Percentiles rank a stretch among this genome's conserved stretches.
Conservation (phyloP, 2,888 invertebrate genomes). For the Saturnia pavonia region DNA sequence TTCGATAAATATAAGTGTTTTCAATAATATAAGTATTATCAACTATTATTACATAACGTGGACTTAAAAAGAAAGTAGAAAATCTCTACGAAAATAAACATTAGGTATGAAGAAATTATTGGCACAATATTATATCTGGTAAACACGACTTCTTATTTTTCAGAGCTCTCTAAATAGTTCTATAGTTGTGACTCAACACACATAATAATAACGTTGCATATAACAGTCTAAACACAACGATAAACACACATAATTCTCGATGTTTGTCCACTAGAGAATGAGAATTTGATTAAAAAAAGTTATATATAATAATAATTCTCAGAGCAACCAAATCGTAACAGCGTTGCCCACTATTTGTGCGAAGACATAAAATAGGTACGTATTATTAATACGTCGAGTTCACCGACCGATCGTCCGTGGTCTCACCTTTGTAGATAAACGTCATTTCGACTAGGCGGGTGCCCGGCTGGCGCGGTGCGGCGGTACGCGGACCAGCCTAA, state of each 20-base stretch:
- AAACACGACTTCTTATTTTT: neutral
- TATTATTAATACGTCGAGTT: constrained; percentile 61
- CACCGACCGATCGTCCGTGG: constrained; percentile 72
- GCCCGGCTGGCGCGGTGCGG: constrained; percentile 25
- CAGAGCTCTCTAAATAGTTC: neutral
- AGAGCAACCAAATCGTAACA: constrained; percentile 46
- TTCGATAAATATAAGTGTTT: neutral
- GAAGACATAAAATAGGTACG: constrained; percentile 57
- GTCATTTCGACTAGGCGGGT: constrained; percentile 60
- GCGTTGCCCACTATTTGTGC: constrained; percentile 49
- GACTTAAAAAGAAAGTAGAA: neutral
- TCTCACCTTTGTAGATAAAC: constrained; percentile 78
- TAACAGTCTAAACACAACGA: neutral
- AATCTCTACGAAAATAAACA: neutral
- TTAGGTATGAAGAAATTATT: neutral
- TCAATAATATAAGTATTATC: too few relatives aligned
- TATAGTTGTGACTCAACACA: neutral
- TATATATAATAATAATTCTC: neutral
- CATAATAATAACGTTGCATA: neutral
- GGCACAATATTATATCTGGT: neutral
- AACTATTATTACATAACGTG: neutral
- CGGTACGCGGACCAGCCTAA: constrained; percentile 37
- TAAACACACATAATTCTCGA: neutral
- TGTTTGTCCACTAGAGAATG: neutral
- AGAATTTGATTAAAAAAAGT: constrained; percentile 6